Evolutionary conservation across 1,140 invertebrate genomes (phyloP), one percentile per base, ranked within the genome.

Genomic region (Tetraneura akinire): DNA sequence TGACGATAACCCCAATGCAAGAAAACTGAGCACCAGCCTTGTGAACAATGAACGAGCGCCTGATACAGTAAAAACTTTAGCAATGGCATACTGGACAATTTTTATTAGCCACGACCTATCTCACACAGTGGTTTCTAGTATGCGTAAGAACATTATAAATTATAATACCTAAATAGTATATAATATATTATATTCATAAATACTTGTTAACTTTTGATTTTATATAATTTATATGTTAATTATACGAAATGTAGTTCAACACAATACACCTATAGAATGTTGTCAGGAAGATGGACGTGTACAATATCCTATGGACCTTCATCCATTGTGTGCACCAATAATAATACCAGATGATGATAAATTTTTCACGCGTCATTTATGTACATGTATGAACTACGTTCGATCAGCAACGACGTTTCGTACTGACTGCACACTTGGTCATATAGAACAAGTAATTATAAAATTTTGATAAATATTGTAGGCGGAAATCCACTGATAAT

Each of bases 301-400:
- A 21, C 84, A 92, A 26, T 85, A 86, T 83, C 94, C 91, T n/a
- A 91, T 85, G 85, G 88, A 80, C 94, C 91, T 89, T 94, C 88
- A 0, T 89, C 90, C 80, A n/a, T n/a, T n/a, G n/a, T 98, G 96
- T 85, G 91, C 92, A 82, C 91, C 94, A 0, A 95, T 98, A 82
- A 84, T 87, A 1, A 89, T 96, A 23, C 87, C 92, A 11, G 81
- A 86, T 57, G 86, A 90, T 29, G 94, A 96, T 85, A 86, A 88
- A 3, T 86, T 89, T 84, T 92, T 90, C 83, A 86, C 88, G 13
- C 80, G n/a, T n/a, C 87, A n/a, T 85, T 89, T 45, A 85, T 84
- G 90, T 42, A 88, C 88, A n/a, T 96, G 93, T 82, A 90, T 95
- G 87, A 91, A 92, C 83, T 95, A 95, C 84, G 91, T 94, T 0